Evolutionary conservation across 2,797 vertebrate species (phyloP), one percentile per base, ranked within the genome.

Genomic region (Halcyon chelicuti): DNA sequence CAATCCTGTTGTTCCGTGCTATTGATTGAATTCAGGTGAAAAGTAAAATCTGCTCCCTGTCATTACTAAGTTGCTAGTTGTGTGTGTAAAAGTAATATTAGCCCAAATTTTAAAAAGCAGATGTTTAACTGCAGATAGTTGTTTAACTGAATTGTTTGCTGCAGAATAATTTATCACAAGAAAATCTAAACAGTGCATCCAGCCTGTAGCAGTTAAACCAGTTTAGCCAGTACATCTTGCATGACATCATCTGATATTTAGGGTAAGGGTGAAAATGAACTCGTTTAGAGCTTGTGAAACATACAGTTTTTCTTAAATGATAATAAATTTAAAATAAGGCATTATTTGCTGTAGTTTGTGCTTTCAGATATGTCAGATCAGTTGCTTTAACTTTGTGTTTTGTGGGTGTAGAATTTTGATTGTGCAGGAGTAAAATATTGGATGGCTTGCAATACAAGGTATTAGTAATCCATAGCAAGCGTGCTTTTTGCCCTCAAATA

Each of bases 171-270:
- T 94, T 95, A 96, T 96, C 93, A 82, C 62, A 72, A 55, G 65
- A 88, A 88, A 92, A 96, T 96, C 96, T 97, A 37, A 91, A 81
- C 33, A 78, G 52, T 92, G 39, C 21, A 93, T 95, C 73, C 67
- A 92, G 67, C 62, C 51, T 81, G 76, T 44, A 67, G 96, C 74
- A 88, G 96, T 63, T 88, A 74, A 95, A 97, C 96, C 95, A 93
- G 96, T 96, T 95, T 26, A 94, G 54, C 96, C 80, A 96, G 96
- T 96, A 94, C 80, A 58, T 95, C 95, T 91, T 92, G 94, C 60
- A 60, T 96, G 94, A 94, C 94, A 95, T 96, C 88, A 95, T 76
- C 84, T 0, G 2, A 93, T 93, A 96, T 96, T 94, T 96, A 88
- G 96, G 71, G 62, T 93, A 96, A 94, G 94, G 95, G 96, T 95